Base-by-base conservation (phyloP, 2,888 invertebrate species). In the Dexiosoma caninum region DNA sequence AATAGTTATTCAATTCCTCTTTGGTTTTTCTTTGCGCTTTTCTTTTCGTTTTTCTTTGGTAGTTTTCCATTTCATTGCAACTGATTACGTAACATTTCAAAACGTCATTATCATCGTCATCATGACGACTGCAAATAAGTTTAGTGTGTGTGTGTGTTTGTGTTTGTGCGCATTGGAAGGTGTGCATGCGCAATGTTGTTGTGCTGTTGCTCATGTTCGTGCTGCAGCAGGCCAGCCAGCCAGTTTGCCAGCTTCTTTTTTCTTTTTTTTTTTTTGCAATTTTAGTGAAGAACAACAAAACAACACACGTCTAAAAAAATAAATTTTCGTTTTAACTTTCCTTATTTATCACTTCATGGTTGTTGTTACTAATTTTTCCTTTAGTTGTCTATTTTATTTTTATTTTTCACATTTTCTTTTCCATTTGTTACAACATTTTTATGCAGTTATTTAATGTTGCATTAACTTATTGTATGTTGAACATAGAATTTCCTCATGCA, bases 1-100 rank as follows among this genome's bases (percentile, higher is more conserved):
- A 6, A 27, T 27, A 27, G n/a, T 21, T 30, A 53, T 70, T 62
- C 35, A 14, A 62, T 42, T 62, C 32, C 60, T 44, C n/a, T 57
- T 23, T 37, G 6, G 9, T 14, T 60, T 27, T 6, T 27, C 27
- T 27, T 27, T 6, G n/a, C 3, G 27, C 6, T 27, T 76, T 76
- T 77, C 66, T 62, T 77, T 81, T 80, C 64, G 16, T 75, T 71
- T 80, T 53, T 44, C 67, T 69, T 72, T 40, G 21, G 40, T 37
- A 64, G 81, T 81, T 81, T 80, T 81, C 81, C 81, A 81, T 81
- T 81, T 81, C 81, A 32, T 74, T 81, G 77, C 77, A 74, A 77
- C 59, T 64, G 81, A 77, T 81, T 81, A 74, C 72, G 64, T 77
- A 81, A 81, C 42, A 70, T 49, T 62, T 44, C 12, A 23, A 62